Evolutionary conservation across 2,797 vertebrate species (phyloP), one percentile per base, ranked within the genome.

Genomic region (Notoglanidium macrostoma): DNA sequence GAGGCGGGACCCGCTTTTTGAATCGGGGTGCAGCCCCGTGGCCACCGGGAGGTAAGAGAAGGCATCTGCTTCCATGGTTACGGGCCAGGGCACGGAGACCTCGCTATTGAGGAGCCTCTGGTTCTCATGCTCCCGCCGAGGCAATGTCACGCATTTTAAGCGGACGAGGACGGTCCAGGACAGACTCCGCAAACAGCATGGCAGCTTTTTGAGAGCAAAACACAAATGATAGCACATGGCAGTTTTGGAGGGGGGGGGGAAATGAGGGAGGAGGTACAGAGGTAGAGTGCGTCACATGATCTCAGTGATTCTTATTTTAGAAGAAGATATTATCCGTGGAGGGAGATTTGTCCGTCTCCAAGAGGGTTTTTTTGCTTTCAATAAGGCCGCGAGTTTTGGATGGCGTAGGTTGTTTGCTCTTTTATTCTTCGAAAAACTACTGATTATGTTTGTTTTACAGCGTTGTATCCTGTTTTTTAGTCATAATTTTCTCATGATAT

Each of bases 41-140:
- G 96, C 97, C 97, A 97, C 97, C 96, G 96, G 97, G 98, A 99
- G 98, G 98, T 98, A 98, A 98, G 95, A 97, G 96, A 96, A 96
- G 94, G 97, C 98, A 98, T 98, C 98, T 98, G 98, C 97, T 99
- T 97, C 98, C 98, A 98, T 99, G 98, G 98, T 98, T 97, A 99
- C 98, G 87, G 97, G 95, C 97, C 97, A 78, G 97, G 96, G 96
- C 96, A 98, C 97, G 97, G 96, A 97, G 97, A 97, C 96, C 97
- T 96, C 93, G 97, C 97, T 96, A 98, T 99, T 98, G 96, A 98
- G 95, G 96, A 96, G 95, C 95, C 95, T 95, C 94, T 92, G 97
- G 97, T 99, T 99, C 98, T 98, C 97, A 98, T 97, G 97, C 97
- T 98, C 97, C 96, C 96, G 96, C 96, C 90, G 96, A 95, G 97